Percentiles rank a stretch among this genome's conserved stretches.
Evolutionary conservation across 2,113 vertebrate genomes (phyloP).

Genomic region (Elephantulus edwardii): DNA sequence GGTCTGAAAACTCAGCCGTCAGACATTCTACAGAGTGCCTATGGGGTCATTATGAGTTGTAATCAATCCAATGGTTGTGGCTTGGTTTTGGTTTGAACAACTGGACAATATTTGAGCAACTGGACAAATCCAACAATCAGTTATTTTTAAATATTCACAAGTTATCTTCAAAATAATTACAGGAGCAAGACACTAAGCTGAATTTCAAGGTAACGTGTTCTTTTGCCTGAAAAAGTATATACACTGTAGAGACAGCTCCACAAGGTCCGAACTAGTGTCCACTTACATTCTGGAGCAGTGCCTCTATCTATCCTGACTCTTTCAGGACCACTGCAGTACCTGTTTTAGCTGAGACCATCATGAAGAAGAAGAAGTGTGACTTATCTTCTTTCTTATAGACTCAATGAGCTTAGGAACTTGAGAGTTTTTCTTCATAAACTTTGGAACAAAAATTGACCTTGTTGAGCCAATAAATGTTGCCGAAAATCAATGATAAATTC

Average conservation of each 20-base stretch:
- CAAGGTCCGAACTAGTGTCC: neutral
- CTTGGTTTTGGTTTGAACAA: neutral
- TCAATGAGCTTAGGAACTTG: slow-evolving; percentile 5
- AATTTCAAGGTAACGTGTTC: neutral
- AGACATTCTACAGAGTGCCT: neutral
- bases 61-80: neutral
- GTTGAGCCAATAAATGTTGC: slow-evolving; percentile 50
- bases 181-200: neutral
- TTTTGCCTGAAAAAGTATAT: neutral
- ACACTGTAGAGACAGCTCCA: neutral
- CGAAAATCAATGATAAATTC: slow-evolving; percentile 73
- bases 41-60: neutral
- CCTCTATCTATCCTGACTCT: neutral
- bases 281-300: neutral
- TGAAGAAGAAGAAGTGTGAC: neutral
- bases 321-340: neutral
- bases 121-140: neutral
- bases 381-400: neutral
- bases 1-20: neutral
- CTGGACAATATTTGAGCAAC: neutral
- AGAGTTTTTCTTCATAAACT: slow-evolving; percentile 57
- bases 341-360: neutral
- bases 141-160: neutral
- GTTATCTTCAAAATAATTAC: neutral
- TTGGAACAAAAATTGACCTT: slow-evolving; percentile 71